phyloP scores from a whole-genome alignment of 2,888 invertebrate species.

The Drosophila anceps region DNA sequence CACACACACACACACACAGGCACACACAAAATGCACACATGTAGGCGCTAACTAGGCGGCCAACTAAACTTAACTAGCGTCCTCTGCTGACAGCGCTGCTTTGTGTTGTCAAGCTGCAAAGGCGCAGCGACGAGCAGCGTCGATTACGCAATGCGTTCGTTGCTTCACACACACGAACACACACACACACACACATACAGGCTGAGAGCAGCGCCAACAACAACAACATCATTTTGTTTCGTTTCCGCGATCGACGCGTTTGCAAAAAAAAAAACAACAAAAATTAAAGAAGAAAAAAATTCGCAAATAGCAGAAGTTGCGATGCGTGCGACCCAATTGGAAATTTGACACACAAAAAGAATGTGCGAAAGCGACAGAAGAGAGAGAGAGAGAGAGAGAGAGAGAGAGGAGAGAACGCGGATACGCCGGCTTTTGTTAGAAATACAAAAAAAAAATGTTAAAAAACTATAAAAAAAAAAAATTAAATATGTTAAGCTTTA shows the following conservation, averaged over 20 bases:
- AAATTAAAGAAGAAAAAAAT: slow-evolving; percentile 47
- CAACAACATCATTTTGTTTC: slow-evolving; percentile 64
- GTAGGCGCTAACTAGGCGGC: slow-evolving; percentile 58
- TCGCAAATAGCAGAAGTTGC: slow-evolving; percentile 59
- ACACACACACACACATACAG: slow-evolving; percentile 18
- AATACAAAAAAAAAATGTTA: neutral
- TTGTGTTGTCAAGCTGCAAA: slow-evolving; percentile 71
- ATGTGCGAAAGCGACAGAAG: slow-evolving; percentile 16
- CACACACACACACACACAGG: slow-evolving; percentile 9
- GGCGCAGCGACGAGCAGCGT: slow-evolving; percentile 56
- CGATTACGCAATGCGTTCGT: slow-evolving; percentile 78
- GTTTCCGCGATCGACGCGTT: slow-evolving; percentile 75
- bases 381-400: neutral
- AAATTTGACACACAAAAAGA: slow-evolving; percentile 68
- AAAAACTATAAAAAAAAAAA: neutral
- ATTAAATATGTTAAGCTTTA: neutral
- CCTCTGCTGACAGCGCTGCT: slow-evolving; percentile 59
- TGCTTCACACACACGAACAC: slow-evolving; percentile 46
- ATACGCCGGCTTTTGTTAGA: neutral
- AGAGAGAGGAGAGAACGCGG: neutral
- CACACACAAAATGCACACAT: slow-evolving; percentile 9
- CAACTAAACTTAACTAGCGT: slow-evolving; percentile 63
- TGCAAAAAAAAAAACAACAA: slow-evolving; percentile 44
- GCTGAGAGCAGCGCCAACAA: slow-evolving; percentile 35
- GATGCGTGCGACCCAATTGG: slow-evolving; percentile 77